These are phyloP conservation scores for Uloborus plumipes DNA, from an alignment of 2,888 invertebrate genomes.

Conservation along the genomic window DNA sequence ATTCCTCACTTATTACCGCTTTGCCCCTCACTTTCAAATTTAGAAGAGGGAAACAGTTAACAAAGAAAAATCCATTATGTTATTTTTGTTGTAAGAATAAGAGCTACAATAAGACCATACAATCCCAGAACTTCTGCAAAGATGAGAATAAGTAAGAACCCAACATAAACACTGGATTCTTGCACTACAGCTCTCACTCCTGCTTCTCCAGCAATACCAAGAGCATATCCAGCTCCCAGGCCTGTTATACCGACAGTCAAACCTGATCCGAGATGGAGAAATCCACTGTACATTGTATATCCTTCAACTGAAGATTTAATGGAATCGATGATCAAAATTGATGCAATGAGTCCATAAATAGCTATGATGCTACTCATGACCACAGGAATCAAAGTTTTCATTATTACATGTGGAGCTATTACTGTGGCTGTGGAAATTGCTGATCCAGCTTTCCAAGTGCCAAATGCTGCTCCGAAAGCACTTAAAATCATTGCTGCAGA, in stretches of 20 bases:
- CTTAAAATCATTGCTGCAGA: slow-evolving; percentile 99
- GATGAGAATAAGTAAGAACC: slow-evolving; percentile 99
- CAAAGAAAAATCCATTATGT: too few species aligned
- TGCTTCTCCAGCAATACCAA: slow-evolving; percentile 99
- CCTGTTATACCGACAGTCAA: slow-evolving; percentile 97
- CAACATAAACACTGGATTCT: slow-evolving; percentile 99
- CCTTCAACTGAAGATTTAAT: slow-evolving; percentile 76
- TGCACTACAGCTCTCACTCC: slow-evolving; percentile 99
- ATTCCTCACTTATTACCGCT: too few species aligned
- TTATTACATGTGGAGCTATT: slow-evolving; percentile 99
- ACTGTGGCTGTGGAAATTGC: slow-evolving; percentile 99
- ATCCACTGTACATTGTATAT: slow-evolving; percentile 81
- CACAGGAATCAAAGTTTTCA: slow-evolving; percentile 99
- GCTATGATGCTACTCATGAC: slow-evolving; percentile 99
- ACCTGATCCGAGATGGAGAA: slow-evolving; percentile 96
- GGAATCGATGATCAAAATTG: slow-evolving; percentile 95
- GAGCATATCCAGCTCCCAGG: slow-evolving; percentile 98
- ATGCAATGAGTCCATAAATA: slow-evolving; percentile 99
- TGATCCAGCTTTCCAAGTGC: slow-evolving; percentile 99
- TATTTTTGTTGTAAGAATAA: slow-evolving; percentile 80
- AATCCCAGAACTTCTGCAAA: slow-evolving; percentile 99
- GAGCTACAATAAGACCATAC: slow-evolving; percentile 99
- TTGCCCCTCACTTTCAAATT: too few species aligned
- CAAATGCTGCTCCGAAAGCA: slow-evolving; percentile 98
- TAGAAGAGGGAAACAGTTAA: too few species aligned